Conservation (phyloP, 2,113 vertebrate genomes). For the Rostratula benghalensis region DNA sequence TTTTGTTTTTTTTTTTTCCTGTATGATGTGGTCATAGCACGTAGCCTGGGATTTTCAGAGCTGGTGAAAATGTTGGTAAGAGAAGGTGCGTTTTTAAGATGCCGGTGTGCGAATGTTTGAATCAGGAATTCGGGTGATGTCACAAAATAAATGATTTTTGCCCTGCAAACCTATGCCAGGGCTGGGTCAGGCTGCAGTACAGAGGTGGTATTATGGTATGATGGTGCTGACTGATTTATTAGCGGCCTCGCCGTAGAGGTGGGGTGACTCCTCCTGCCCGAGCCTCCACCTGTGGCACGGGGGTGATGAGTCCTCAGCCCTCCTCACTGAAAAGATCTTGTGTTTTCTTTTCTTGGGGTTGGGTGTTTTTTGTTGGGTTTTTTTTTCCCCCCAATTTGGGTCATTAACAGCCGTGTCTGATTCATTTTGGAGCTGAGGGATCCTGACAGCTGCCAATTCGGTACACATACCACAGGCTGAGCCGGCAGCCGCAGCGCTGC, state of each 20-base stretch:
- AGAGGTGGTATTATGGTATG: neutral
- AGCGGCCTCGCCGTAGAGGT: neutral
- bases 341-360: neutral
- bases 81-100: neutral
- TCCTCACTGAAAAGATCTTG: neutral
- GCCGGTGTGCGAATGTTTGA: neutral
- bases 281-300: neutral
- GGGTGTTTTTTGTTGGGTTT: no score
- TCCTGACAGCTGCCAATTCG: conserved; percentile 51
- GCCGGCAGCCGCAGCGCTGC: neutral
- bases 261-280: neutral
- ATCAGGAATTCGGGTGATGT: neutral
- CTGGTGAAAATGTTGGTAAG: neutral
- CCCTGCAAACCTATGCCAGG: neutral
- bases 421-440: conserved; percentile 3
- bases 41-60: neutral
- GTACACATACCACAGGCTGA: conserved; percentile 43
- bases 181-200: neutral
- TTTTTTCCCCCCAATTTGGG: neutral
- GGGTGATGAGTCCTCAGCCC: neutral
- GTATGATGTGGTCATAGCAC: neutral
- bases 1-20: neutral
- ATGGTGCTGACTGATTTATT: neutral
- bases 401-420: neutral
- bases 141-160: neutral